A percentile compares a stretch with the other conserved stretches of the same genome.
phyloP scores from a whole-genome alignment of 2,888 invertebrate genomes.

The Melitaea athalia region DNA sequence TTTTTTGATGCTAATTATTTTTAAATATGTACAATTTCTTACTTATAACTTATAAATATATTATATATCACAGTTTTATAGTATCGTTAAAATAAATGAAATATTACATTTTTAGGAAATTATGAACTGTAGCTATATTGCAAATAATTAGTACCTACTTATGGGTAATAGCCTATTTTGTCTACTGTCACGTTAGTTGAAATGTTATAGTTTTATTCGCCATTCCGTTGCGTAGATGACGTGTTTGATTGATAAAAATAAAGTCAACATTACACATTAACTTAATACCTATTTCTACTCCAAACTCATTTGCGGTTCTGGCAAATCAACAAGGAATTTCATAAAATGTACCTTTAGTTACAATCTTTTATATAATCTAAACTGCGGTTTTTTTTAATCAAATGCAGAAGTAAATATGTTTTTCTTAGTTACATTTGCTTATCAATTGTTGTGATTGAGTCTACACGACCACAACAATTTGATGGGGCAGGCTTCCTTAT shows the following conservation, averaged over 20 bases:
- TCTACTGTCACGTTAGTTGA: too few relatives aligned
- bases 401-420: not conserved
- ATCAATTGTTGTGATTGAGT: not conserved
- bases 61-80: too few relatives aligned
- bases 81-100: not conserved
- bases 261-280: not conserved
- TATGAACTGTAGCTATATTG: not conserved
- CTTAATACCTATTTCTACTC: conserved; percentile 10
- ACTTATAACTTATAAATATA: too few relatives aligned
- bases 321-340: conserved; percentile 11
- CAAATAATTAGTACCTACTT: too few relatives aligned
- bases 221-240: too few relatives aligned
- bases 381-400: not conserved
- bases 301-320: conserved; percentile 21
- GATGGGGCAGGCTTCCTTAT: conserved; percentile 31
- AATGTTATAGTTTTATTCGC: too few relatives aligned
- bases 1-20: too few relatives aligned
- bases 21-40: too few relatives aligned
- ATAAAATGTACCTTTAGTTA: not conserved
- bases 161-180: too few relatives aligned
- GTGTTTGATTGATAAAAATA: too few relatives aligned
- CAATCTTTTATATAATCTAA: not conserved
- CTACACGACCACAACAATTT: conserved; percentile 19
- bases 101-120: not conserved
- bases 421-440: not conserved